Conservation (phyloP, 2,113 vertebrate genomes). For the Lepisosteus osseus region DNA sequence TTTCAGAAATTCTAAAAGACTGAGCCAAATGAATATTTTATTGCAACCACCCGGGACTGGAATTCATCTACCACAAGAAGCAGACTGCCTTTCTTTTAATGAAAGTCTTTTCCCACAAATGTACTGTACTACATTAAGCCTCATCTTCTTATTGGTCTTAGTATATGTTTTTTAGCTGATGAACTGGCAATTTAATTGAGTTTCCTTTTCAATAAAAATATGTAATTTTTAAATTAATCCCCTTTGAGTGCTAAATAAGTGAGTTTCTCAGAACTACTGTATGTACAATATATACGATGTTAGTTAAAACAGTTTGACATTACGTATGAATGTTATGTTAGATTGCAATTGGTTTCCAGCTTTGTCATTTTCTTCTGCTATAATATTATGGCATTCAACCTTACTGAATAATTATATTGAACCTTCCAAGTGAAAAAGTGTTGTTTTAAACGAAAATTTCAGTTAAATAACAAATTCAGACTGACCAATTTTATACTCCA, state of each 20-base stretch:
- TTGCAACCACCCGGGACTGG: constrained; percentile 30
- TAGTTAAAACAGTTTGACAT: neutral
- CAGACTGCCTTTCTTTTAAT: constrained; percentile 21
- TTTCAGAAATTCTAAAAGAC: constrained; percentile 36
- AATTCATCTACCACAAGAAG: constrained; percentile 15
- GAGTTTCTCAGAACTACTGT: neutral
- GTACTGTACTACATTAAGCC: constrained; percentile 9
- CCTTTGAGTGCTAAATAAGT: neutral
- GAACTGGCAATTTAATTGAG: constrained; percentile 22
- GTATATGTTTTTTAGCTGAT: constrained; percentile 27
- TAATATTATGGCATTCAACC: no score
- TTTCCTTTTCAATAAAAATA: constrained; percentile 1
- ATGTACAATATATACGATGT: no score
- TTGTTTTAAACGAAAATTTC: no score
- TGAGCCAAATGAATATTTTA: constrained; percentile 34
- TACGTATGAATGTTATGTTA: neutral
- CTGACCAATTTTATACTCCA: no score
- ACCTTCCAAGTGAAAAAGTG: no score
- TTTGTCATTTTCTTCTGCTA: no score
- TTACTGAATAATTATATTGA: no score
- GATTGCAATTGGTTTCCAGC: no score
- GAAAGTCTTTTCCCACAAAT: constrained; percentile 17
- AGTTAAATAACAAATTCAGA: no score
- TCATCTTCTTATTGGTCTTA: constrained; percentile 27
- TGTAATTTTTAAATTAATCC: neutral